Conservation (phyloP, 2,113 vertebrate species). For the Spheniscus mendiculus region DNA sequence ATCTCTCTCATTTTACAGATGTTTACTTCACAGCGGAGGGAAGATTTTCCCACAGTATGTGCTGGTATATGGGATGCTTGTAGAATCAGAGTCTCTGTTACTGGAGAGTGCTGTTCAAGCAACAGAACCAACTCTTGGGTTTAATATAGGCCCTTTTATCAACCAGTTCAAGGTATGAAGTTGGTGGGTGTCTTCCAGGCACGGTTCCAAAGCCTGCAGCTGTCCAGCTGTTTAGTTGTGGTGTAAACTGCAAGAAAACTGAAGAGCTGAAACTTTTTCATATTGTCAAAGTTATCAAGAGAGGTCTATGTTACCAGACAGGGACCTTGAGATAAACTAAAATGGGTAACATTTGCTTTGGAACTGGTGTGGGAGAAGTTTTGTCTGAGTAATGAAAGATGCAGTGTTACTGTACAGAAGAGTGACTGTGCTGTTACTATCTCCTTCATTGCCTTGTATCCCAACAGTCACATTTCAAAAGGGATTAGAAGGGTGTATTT, state of each 20-base stretch:
- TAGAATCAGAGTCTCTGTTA: conserved; percentile 88
- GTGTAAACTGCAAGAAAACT: neutral
- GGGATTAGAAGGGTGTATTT: neutral
- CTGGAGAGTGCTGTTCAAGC: conserved; percentile 94
- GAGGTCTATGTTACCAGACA: neutral
- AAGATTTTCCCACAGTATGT: conserved; percentile 91
- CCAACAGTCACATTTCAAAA: neutral
- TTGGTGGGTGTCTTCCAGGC: neutral
- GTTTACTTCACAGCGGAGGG: conserved; percentile 91
- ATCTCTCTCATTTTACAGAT: conserved; percentile 72
- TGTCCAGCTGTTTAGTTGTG: neutral
- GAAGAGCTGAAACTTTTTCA: neutral
- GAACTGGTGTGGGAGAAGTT: neutral
- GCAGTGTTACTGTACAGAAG: neutral
- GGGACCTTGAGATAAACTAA: neutral
- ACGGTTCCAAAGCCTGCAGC: neutral
- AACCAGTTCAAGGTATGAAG: conserved; percentile 93
- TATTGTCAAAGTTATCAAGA: neutral
- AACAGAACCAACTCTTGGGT: conserved; percentile 88
- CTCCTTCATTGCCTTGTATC: neutral
- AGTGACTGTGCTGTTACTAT: neutral
- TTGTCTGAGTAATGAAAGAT: neutral
- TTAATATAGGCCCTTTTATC: conserved; percentile 94
- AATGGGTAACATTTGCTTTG: neutral
- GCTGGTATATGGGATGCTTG: conserved; percentile 87